Conservation (phyloP, 2,888 invertebrate species). For the Plutella xylostella region DNA sequence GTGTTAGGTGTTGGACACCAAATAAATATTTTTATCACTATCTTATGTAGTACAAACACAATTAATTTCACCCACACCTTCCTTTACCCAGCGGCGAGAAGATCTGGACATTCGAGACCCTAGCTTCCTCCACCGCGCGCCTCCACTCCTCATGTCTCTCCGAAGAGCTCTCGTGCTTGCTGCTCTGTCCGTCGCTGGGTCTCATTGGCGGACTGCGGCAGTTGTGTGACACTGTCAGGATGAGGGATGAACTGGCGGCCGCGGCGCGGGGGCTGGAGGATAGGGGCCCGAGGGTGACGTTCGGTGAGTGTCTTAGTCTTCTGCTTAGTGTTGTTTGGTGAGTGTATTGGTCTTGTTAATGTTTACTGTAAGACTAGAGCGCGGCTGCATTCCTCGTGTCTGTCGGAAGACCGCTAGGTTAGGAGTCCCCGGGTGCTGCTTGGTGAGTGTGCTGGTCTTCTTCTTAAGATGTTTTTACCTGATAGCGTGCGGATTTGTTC, state of each 20-base stretch:
- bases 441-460: too few relatives aligned
- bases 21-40: too few relatives aligned
- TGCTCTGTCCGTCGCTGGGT: conserved; percentile 31
- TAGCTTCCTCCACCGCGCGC: conserved; percentile 25
- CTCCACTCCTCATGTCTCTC: conserved; percentile 27
- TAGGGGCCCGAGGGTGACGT: conserved; percentile 10
- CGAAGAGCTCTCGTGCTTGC: conserved; percentile 24
- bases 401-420: too few relatives aligned
- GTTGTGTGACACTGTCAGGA: conserved; percentile 16
- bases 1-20: too few relatives aligned
- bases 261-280: conserved; percentile 19
- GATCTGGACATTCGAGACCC: conserved; percentile 45
- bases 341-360: too few relatives aligned
- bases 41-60: background rate
- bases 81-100: conserved; percentile 41
- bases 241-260: conserved; percentile 20
- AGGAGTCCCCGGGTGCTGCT: too few relatives aligned
- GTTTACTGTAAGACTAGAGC: too few relatives aligned
- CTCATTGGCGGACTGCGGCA: conserved; percentile 22
- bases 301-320: too few relatives aligned
- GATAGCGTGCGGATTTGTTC: too few relatives aligned
- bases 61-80: background rate
- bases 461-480: too few relatives aligned
- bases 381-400: too few relatives aligned
- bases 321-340: too few relatives aligned